Percentiles rank a stretch among this genome's conserved stretches.
These are phyloP conservation scores for Neuroterus valhalla DNA, from an alignment of 1,140 invertebrate species.

Conservation along the genomic window DNA sequence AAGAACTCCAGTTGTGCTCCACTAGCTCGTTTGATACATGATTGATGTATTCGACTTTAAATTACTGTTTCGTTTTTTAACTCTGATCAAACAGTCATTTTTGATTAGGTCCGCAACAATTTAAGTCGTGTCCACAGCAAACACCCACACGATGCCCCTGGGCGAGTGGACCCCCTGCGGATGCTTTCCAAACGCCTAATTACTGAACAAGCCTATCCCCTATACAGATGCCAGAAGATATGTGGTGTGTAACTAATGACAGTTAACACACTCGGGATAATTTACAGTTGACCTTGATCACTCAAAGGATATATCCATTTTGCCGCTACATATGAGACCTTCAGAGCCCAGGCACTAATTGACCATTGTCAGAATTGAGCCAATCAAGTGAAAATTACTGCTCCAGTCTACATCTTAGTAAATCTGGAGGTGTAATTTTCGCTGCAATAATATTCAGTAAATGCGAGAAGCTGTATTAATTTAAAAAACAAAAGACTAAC, in stretches of 20 bases:
- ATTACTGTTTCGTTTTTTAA: conserved; percentile 8
- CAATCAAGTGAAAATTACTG: too few relatives aligned
- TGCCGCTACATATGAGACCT: background rate
- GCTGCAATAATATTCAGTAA: too few relatives aligned
- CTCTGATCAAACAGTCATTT: conserved; percentile 65
- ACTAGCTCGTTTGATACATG: background rate
- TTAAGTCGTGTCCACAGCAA: conserved; percentile 52
- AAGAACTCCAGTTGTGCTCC: background rate
- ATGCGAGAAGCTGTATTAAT: too few relatives aligned
- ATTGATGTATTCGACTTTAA: background rate
- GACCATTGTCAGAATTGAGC: too few relatives aligned
- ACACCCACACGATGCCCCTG: conserved; percentile 61
- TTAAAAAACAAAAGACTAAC: too few relatives aligned
- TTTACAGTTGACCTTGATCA: conserved; percentile 3
- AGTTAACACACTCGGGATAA: conserved; percentile 22
- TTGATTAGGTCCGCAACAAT: conserved; percentile 63
- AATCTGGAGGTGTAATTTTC: too few relatives aligned
- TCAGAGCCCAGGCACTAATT: too few relatives aligned
- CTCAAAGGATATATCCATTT: conserved; percentile 3
- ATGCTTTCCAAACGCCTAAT: conserved; percentile 65
- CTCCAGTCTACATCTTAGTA: too few relatives aligned
- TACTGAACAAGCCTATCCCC: conserved; percentile 65
- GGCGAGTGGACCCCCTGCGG: conserved; percentile 60
- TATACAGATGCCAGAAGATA: conserved; percentile 37
- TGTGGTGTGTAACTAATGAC: conserved; percentile 25